Evolutionary conservation across 2,888 invertebrate genomes (phyloP), one percentile per base, ranked within the genome.

Genomic region (Willowsia nigromaculata): DNA sequence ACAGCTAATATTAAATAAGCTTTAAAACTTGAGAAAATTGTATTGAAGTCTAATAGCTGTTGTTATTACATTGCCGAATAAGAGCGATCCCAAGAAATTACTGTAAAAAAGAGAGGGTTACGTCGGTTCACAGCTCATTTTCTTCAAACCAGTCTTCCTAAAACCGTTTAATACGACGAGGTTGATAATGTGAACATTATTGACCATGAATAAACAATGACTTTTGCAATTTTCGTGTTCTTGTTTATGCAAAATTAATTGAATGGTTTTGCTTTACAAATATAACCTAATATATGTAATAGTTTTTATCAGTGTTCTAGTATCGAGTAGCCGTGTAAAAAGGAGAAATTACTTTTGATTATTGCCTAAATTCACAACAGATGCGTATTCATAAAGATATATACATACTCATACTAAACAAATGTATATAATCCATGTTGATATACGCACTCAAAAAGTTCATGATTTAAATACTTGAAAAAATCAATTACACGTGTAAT

Each of bases 321-420:
- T n/a, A n/a, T n/a, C n/a, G n/a, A n/a, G n/a, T n/a, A n/a, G n/a
- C n/a, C n/a, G n/a, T n/a, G n/a, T n/a, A n/a, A n/a, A 71, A 71
- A 40, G 43, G 40, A 43, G 71, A 71, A 71, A 71, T 43, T 40
- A 15, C 71, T 25, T 71, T 71, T 43, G 25, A 15, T 71, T 71
- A 43, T 71, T 43, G n/a, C 13, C 43, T 25, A 22, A 25, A 43
- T 71, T 71, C 71, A 71, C 71, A 43, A 71, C 71, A 71, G 4
- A 3, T 9, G 37, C 4, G 3, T 37, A 2, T 11, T 27, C 18
- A 62, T 18, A 11, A 62, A 62, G 2, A n/a, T 2, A 15, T 30
- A 15, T 62, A 7, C 30, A 53, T 18, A 53, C 6, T 62, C 9
- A 59, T 59, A 2, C 9, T 59, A 5, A 50, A 13, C 6, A 25